phyloP scores from a whole-genome alignment of 2,888 invertebrate species.

The Apoderus coryli region DNA sequence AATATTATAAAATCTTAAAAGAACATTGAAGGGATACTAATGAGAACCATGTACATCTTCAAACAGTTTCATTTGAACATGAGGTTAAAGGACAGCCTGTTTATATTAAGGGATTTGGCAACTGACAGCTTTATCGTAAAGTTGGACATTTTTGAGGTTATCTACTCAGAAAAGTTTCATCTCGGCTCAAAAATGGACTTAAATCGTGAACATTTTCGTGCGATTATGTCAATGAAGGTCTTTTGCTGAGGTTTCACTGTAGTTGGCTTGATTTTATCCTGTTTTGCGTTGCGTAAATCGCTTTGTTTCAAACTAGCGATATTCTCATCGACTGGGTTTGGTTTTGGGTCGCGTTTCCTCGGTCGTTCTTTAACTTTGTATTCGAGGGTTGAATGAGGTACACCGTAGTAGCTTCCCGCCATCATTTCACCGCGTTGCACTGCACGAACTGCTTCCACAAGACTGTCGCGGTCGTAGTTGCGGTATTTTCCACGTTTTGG shows the following conservation, averaged over 20 bases:
- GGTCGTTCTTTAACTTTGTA: conserved; percentile 96
- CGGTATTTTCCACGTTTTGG: conserved; percentile 95
- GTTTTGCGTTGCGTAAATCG: conserved; percentile 23
- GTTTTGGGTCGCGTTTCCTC: conserved; percentile 69
- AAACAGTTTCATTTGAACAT: no score
- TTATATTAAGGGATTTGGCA: no score
- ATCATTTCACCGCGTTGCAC: conserved; percentile 99
- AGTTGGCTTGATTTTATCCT: conserved; percentile 34
- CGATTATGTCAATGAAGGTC: no score
- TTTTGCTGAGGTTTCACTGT: conserved; percentile 36
- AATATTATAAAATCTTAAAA: no score
- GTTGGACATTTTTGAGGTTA: no score
- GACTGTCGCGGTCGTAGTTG: conserved; percentile 91
- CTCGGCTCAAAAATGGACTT: no score
- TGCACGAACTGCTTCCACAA: conserved; percentile 93
- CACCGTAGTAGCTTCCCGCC: conserved; percentile 95
- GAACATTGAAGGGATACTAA: no score
- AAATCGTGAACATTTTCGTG: no score
- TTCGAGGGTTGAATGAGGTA: conserved; percentile 97
- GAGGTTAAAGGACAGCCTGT: no score
- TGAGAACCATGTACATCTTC: no score
- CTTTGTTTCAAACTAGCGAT: conserved; percentile 33
- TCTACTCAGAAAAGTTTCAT: no score
- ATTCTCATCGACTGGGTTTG: conserved; percentile 46
- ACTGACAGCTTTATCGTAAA: no score